Base-by-base conservation (phyloP, 2,113 vertebrate genomes). In the Neogale vison region DNA sequence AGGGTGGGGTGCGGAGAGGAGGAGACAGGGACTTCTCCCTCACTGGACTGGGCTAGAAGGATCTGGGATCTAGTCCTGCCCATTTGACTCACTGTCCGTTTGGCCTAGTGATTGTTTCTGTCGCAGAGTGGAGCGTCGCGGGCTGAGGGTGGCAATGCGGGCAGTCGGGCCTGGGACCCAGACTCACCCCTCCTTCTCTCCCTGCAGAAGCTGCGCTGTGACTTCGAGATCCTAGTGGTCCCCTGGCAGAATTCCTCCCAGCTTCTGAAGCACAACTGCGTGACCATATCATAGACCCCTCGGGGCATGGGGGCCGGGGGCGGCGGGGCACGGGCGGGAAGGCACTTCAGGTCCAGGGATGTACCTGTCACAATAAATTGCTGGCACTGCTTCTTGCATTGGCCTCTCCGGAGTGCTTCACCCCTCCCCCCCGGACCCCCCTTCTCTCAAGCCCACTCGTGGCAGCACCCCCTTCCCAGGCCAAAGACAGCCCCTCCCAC, bases 171-270 rank as follows among this genome's bases (percentile, higher is more conserved):
- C 71, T 29, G 8, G 13, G 36, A 57, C n/a, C 55, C 36, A 4
- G 24, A 29, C 47, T 97, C 71, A 97, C 23, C 84, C 55, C 31
- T 26, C 21, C n/a, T 39, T 29, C 29, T 39, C 17, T 20, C 13
- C 94, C 72, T 50, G 61, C 98, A 99, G 99, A 99, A 98, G 15
- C 99, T 99, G 97, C 98, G 98, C 79, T 99, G 99, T 76, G 24
- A 99, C 94, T 99, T 99, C 50, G 99, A 99, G 96, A 98, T 99
- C 36, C 99, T 99, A 95, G 98, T 99, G 90, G 95, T 99, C 42
- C 99, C 99, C 47, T 99, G 99, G 99, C 96, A 99, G 98, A 98
- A 98, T 82, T 97, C 96, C 21, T 98, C 98, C 3, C 98, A 98
- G 34, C 98, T 99, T n/a, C 98, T 99, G 18, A 99, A 99, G 97